Evolutionary conservation across 2,888 invertebrate genomes (phyloP).

Genomic region (Drosophila paucipuncta): DNA sequence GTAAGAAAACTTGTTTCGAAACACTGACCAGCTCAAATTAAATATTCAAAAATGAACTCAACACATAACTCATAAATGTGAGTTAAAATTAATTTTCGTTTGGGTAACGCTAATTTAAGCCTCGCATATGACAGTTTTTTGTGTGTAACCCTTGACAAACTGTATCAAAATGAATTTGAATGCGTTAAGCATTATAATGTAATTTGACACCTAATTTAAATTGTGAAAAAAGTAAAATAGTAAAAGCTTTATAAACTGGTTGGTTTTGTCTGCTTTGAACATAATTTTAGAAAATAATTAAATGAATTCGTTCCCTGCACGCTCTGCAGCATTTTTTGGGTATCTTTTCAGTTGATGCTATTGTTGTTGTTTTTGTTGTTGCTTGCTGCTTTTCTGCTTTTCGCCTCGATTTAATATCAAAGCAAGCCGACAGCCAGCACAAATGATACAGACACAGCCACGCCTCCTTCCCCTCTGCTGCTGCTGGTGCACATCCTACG

Average conservation of each 20-base stretch:
- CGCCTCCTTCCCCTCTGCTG: constrained; percentile 21
- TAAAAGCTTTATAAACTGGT: constrained; percentile 13
- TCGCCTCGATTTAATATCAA: constrained; percentile 76
- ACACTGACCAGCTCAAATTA: constrained; percentile 11
- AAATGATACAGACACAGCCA: constrained; percentile 55
- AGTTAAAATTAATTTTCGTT: constrained; percentile 15
- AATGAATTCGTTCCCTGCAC: constrained; percentile 49
- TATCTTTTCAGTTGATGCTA: constrained; percentile 31
- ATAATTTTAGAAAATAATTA: constrained; percentile 61
- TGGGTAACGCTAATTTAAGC: neutral
- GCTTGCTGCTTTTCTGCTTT: constrained; percentile 34
- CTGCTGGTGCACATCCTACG: constrained; percentile 56
- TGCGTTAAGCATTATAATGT: neutral
- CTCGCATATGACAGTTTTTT: neutral
- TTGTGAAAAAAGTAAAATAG: neutral
- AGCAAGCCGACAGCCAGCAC: constrained; percentile 66
- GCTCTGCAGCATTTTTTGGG: constrained; percentile 42
- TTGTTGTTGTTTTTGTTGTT: neutral
- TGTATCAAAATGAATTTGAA: neutral
- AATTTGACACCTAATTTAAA: constrained; percentile 14
- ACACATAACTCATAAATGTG: constrained; percentile 41
- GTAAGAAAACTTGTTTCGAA: constrained; percentile 17
- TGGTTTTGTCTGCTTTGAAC: constrained; percentile 21
- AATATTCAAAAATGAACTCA: constrained; percentile 22
- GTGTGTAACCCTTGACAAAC: neutral